Conservation (phyloP, 2,797 vertebrate species). For the Nasua narica region DNA sequence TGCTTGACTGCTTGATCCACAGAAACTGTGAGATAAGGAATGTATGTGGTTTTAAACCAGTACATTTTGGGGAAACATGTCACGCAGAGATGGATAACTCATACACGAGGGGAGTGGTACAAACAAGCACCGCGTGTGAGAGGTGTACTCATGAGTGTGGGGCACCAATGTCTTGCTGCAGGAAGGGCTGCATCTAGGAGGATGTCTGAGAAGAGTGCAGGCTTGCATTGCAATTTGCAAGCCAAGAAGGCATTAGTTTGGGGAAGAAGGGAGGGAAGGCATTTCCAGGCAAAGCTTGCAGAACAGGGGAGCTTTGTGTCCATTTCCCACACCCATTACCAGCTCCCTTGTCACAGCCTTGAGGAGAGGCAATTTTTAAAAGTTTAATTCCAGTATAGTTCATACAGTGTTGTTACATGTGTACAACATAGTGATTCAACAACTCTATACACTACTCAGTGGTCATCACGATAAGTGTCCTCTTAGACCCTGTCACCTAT, state of each 20-base stretch:
- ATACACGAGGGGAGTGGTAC: not conserved
- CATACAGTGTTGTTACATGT: not conserved
- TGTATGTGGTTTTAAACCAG: not conserved
- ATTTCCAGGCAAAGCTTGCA: not conserved
- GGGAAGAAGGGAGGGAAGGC: not conserved
- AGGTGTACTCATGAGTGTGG: not conserved
- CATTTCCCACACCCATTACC: not conserved
- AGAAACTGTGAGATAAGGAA: not conserved
- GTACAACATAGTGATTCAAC: not conserved
- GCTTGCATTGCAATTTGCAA: not conserved
- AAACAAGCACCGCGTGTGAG: not conserved
- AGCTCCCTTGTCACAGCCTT: not conserved
- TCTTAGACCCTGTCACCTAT: not conserved
- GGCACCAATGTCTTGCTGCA: fast-evolving
- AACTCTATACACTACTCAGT: not conserved
- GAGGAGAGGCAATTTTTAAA: not conserved
- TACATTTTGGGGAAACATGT: not conserved
- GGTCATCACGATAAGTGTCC: not conserved
- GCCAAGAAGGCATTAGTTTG: not conserved
- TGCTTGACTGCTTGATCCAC: not conserved
- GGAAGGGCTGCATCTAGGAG: not conserved
- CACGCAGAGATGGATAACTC: not conserved
- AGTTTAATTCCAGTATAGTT: not conserved
- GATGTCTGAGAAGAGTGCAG: not conserved
- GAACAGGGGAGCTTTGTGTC: not conserved